Conservation (phyloP, 2,113 vertebrate genomes). For the Nematolebias whitei region DNA sequence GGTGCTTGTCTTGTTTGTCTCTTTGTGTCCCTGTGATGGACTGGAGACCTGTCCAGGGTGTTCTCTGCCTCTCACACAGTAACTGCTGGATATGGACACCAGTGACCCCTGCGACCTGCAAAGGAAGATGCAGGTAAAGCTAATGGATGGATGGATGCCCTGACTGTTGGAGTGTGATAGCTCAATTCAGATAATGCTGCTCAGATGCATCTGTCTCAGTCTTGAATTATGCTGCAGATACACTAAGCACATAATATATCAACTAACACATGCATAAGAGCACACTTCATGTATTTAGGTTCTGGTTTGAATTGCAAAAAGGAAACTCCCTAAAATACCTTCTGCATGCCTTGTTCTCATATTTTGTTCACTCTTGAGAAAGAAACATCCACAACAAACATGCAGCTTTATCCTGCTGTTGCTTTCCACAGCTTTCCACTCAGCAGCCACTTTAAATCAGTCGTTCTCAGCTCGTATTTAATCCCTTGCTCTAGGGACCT, state of each 20-base stretch:
- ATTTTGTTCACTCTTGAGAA: conserved; percentile 4
- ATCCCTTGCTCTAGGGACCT: conserved; percentile 40
- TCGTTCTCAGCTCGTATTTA: conserved; percentile 33
- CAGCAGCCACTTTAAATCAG: conserved; percentile 21
- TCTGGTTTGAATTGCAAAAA: conserved; percentile 22
- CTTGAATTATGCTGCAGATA: conserved; percentile 12
- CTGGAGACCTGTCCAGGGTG: no score
- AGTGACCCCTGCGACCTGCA: no score
- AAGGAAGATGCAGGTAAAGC: no score
- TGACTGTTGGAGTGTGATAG: conserved; percentile 29
- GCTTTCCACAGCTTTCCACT: conserved; percentile 1
- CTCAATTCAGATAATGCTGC: conserved; percentile 22
- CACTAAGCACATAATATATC: conserved; percentile 16
- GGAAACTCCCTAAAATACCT: conserved; percentile 7
- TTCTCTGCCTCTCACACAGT: no score
- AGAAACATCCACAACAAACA: background rate
- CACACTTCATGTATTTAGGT: conserved; percentile 19
- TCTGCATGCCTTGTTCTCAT: background rate
- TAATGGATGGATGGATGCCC: no score
- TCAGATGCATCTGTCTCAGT: conserved; percentile 20
- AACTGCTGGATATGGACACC: no score
- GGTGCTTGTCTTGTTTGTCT: no score
- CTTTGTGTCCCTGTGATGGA: no score
- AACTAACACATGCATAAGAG: background rate
- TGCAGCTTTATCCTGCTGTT: conserved; percentile 19